Evolutionary conservation across 2,888 invertebrate genomes (phyloP), one percentile per base, ranked within the genome.

Genomic region (Acleris holmiana): DNA sequence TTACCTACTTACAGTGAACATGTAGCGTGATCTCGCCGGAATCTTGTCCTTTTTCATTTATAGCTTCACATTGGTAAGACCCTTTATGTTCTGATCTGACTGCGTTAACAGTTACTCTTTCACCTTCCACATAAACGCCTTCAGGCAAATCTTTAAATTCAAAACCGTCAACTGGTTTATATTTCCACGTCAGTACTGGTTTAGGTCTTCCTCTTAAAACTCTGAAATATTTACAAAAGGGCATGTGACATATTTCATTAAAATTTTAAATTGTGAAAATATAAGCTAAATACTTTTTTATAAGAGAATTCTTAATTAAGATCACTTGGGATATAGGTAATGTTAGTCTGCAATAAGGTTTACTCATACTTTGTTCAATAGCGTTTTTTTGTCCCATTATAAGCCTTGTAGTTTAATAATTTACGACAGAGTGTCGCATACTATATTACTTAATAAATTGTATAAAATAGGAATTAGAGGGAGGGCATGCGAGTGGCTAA

Each of bases 1-100:
- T 47, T 19, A 77, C 89, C 85, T 74, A 90, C 89, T 85, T 74
- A 90, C 91, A 85, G 70, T 85, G 76, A 1, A 90, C 75, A 70
- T 76, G 78, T 0, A 90, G 64, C 2, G 59, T 55, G 2, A 89
- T 64, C 50, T 86, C 83, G 48, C 68, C 71, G 2, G 67, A 72
- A 66, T 79, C 74, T 15, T 70, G 60, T 1, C 90, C 91, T 25
- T 81, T 29, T 18, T 81, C 59, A 58, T 91, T 91, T 0, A 60
- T 64, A 2, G 84, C 90, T 10, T 72, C 72, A 70, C 91, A 91
- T 68, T 73, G 77, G 59, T 88, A 91, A 0, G 73, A 49, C 0
- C 91, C 91, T 2, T 69, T 76, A 44, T 87, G 82, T 3, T 75
- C 68, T 1, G 67, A 71, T 10, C 74, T 74, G 0, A 76, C 79